phyloP scores from a whole-genome alignment of 1,140 invertebrate genomes.

The Chlorops oryzae region DNA sequence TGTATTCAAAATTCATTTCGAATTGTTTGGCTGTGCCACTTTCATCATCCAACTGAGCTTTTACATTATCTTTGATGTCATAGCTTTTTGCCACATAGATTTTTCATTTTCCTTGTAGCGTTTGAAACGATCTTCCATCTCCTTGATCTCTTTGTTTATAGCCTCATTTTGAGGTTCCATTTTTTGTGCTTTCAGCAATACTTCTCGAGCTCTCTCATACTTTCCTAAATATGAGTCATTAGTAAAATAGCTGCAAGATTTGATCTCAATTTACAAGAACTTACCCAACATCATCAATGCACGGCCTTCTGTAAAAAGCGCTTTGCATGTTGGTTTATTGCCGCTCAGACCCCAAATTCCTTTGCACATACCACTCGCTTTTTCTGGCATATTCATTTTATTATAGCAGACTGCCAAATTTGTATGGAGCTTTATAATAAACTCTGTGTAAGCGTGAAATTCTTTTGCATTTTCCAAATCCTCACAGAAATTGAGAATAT shows the following conservation, averaged over 20 bases:
- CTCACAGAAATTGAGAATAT: slow-evolving; percentile 51
- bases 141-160: slow-evolving; percentile 31
- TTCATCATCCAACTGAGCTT: too few relatives aligned
- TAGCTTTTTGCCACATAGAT: slow-evolving; percentile 16
- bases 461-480: slow-evolving; percentile 56
- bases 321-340: slow-evolving; percentile 53
- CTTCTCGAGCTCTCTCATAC: slow-evolving; percentile 33
- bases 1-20: too few relatives aligned
- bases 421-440: slow-evolving; percentile 58
- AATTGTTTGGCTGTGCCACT: too few relatives aligned
- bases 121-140: slow-evolving; percentile 9
- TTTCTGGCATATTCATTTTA: slow-evolving; percentile 53
- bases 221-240: too few relatives aligned
- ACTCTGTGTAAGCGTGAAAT: slow-evolving; percentile 54
- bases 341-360: slow-evolving; percentile 49
- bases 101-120: slow-evolving; percentile 14
- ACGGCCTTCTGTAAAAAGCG: slow-evolving; percentile 55
- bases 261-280: too few relatives aligned
- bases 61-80: too few relatives aligned
- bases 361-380: slow-evolving; percentile 55
- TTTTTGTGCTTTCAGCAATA: slow-evolving; percentile 28
- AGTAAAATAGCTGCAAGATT: too few relatives aligned
- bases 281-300: slow-evolving; percentile 53
- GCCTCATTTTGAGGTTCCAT: slow-evolving; percentile 36
- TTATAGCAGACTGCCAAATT: slow-evolving; percentile 69